Evolutionary conservation across 1,140 invertebrate genomes (phyloP), one percentile per base, ranked within the genome.

Genomic region (Lucilia sericata): DNA sequence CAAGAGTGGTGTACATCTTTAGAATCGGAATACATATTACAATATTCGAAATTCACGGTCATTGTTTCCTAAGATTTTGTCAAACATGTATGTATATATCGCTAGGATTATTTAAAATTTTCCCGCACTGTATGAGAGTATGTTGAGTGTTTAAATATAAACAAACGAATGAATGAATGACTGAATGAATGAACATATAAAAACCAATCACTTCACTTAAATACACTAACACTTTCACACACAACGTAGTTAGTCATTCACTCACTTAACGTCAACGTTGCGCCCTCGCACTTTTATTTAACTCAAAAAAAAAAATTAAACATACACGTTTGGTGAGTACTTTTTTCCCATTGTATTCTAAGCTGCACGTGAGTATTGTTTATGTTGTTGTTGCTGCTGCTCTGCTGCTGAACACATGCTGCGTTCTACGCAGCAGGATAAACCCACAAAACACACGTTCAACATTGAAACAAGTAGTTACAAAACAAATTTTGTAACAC

Each of bases 361-460:
- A 8, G 9, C 65, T 70, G 65, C 65, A 70, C 65, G 65, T 70
- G 65, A 70, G 65, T 70, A 12, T 9, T 70, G 65, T 70, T 70
- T 70, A 70, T 70, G 60, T 70, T 70, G 55, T 60, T 60, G 55
- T 60, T 17, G 13, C 7, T 17, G 5, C 5, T n/a, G 14, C 55
- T 17, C 14, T 60, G 55, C 5, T 3, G n/a, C 21, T 70, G 65
- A 70, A 70, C 65, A 78, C 75, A 78, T 78, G 75, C 76, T 25
- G 42, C 76, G 42, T 8, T 25, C 4, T 9, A 51, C 47, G 42
- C 76, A 80, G 76, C 76, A 51, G 76, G 76, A 80, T 49, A 80
- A 80, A 80, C 76, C 76, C 76, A 80, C 76, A 80, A 80, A 51
- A 80, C 42, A 49, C 76, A 80, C 76, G 76, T 80, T 80, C 76